These are phyloP conservation scores for Tetragnatha versicolor DNA, from an alignment of 1,140 invertebrate genomes.

Conservation along the genomic window DNA sequence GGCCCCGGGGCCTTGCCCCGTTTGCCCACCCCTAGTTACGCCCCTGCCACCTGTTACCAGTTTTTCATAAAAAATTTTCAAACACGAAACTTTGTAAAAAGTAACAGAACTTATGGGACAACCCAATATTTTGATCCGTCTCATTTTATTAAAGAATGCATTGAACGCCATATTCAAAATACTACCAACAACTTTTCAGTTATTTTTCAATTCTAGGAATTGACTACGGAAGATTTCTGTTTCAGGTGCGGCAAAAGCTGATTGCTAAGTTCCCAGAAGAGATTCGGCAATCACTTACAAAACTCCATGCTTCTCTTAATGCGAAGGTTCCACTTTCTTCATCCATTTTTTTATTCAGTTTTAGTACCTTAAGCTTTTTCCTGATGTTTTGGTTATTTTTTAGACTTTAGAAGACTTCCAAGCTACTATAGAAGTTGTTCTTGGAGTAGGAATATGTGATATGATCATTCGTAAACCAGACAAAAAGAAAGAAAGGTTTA, in stretches of 20 bases:
- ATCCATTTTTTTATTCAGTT: neutral
- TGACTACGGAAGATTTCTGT: too few relatives aligned
- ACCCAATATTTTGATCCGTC: too few relatives aligned
- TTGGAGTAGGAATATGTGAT: slow-evolving; percentile 73
- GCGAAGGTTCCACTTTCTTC: slow-evolving; percentile 62
- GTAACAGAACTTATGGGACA: too few relatives aligned
- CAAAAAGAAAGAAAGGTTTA: slow-evolving; percentile 85
- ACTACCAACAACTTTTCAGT: neutral
- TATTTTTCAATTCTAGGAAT: neutral
- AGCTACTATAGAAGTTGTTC: slow-evolving; percentile 73
- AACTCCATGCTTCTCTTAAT: slow-evolving; percentile 64
- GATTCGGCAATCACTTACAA: slow-evolving; percentile 67
- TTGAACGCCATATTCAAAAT: neutral
- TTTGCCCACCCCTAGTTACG: too few relatives aligned
- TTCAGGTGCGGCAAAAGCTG: slow-evolving; percentile 66
- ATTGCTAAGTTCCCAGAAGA: slow-evolving; percentile 69
- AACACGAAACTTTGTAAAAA: too few relatives aligned
- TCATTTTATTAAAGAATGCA: neutral
- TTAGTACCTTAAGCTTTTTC: neutral
- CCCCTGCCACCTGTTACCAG: too few relatives aligned
- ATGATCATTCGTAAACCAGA: slow-evolving; percentile 87
- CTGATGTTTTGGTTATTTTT: slow-evolving; percentile 28
- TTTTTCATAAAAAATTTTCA: too few relatives aligned
- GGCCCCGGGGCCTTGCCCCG: too few relatives aligned
- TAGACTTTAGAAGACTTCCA: slow-evolving; percentile 78